A percentile compares a stretch with the other conserved stretches of the same genome.
phyloP scores from a whole-genome alignment of 2,113 vertebrate genomes.

The Calidris pygmaea region DNA sequence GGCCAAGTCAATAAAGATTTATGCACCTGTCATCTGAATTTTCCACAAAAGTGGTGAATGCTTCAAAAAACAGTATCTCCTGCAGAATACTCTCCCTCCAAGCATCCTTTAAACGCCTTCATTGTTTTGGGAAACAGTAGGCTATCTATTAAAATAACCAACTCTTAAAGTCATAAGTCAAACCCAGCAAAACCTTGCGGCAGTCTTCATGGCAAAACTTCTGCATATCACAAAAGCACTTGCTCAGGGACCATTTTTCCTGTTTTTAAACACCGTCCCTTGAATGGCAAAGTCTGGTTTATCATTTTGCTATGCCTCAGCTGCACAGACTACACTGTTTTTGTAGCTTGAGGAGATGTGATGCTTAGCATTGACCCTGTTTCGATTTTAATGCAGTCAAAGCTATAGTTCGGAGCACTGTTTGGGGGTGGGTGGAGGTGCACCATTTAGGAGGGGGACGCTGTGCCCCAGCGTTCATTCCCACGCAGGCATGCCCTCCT shows the following conservation, averaged over 20 bases:
- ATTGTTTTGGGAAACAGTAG: not conserved
- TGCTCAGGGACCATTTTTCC: not conserved
- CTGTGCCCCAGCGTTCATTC: not conserved
- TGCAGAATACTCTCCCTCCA: not conserved
- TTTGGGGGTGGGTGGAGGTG: not conserved
- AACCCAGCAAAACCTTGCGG: not conserved
- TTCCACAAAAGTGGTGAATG: constrained; percentile 19
- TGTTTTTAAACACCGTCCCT: not conserved
- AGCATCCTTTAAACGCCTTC: not conserved
- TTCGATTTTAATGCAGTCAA: not conserved
- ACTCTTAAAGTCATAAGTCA: not conserved
- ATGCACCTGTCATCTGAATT: constrained; percentile 43
- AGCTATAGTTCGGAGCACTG: not conserved
- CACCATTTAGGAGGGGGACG: not conserved
- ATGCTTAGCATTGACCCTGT: not conserved
- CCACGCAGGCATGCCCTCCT: not conserved
- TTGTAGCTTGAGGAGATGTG: not conserved
- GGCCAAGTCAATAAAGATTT: constrained; percentile 57
- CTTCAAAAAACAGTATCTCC: not conserved
- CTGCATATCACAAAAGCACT: not conserved
- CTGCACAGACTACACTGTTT: not conserved
- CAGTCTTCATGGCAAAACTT: not conserved
- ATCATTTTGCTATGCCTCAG: not conserved
- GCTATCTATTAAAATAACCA: not conserved
- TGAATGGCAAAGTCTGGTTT: not conserved